These are phyloP conservation scores for Crenuchus spilurus DNA, from an alignment of 2,797 vertebrate genomes.

Conservation along the genomic window DNA sequence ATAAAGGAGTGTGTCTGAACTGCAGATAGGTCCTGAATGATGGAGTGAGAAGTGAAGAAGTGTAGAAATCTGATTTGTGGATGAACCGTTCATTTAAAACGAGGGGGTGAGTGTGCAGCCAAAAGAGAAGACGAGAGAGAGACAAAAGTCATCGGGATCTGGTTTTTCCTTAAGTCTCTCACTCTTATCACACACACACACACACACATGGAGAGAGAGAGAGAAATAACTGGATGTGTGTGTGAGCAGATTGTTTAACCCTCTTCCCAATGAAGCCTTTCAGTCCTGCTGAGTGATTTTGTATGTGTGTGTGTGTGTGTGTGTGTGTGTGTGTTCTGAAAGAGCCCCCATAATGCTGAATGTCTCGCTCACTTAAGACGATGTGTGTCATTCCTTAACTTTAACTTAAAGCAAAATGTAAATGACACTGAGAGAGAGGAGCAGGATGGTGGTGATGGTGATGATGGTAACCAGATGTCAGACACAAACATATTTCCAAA, in stretches of 20 bases:
- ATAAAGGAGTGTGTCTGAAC: no score
- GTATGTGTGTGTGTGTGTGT: background rate
- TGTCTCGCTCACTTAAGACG: constrained; percentile 17
- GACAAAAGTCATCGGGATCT: constrained; percentile 46
- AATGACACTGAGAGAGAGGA: background rate
- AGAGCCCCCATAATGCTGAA: constrained; percentile 42
- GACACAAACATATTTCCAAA: no score
- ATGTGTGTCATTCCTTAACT: constrained; percentile 2
- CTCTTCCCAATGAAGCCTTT: constrained; percentile 30
- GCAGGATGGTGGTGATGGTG: no score
- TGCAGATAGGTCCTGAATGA: no score
- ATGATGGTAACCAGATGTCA: background rate
- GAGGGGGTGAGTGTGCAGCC: no score
- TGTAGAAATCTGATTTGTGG: no score
- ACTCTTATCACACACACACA: constrained; percentile 22
- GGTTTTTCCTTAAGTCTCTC: constrained; percentile 21
- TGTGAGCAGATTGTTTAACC: constrained; percentile 38
- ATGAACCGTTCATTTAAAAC: no score
- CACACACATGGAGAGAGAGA: constrained; percentile 10
- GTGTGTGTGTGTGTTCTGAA: constrained; percentile 31
- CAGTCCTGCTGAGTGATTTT: background rate
- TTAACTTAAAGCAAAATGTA: constrained; percentile 30
- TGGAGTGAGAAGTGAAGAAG: no score
- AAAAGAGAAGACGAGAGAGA: constrained; percentile 23
- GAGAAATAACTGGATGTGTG: constrained; percentile 24